phyloP scores from a whole-genome alignment of 2,888 invertebrate species.

The Diploptera punctata region DNA sequence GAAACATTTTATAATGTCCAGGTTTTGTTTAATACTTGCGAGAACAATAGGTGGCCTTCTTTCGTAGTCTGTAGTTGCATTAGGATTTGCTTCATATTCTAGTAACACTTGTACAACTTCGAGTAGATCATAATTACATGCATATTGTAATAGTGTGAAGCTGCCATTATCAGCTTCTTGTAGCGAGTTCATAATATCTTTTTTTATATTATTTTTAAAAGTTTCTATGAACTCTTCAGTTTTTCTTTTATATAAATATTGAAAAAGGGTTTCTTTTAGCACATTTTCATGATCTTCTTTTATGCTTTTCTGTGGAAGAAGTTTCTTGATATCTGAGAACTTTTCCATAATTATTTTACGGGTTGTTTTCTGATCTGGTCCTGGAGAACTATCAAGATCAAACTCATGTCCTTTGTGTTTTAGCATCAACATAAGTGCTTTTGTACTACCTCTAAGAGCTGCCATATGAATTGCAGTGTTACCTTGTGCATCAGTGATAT shows the following conservation, averaged over 20 bases:
- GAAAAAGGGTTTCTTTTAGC: background rate
- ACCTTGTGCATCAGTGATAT: conserved; percentile 12
- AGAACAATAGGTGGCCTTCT: conserved; percentile 69
- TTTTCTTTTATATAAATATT: conserved; percentile 17
- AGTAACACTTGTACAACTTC: conserved; percentile 55
- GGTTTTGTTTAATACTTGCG: conserved; percentile 59
- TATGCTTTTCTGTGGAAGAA: conserved; percentile 17
- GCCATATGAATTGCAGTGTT: conserved; percentile 19
- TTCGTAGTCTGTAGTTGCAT: conserved; percentile 52
- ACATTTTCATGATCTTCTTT: background rate
- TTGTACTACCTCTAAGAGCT: conserved; percentile 62
- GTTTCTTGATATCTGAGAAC: background rate
- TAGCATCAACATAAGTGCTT: conserved; percentile 62
- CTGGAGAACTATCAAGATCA: conserved; percentile 52
- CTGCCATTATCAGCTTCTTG: conserved; percentile 58
- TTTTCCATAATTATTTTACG: background rate
- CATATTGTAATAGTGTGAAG: conserved; percentile 64
- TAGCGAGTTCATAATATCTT: background rate
- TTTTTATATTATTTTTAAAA: background rate
- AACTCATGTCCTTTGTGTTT: conserved; percentile 61
- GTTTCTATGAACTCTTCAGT: conserved; percentile 36
- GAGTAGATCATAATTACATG: conserved; percentile 61
- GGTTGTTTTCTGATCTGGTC: conserved; percentile 39
- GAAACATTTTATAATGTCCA: conserved; percentile 57
- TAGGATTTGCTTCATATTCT: conserved; percentile 46